phyloP scores from a whole-genome alignment of 2,113 vertebrate species.

The Eolophus roseicapilla region DNA sequence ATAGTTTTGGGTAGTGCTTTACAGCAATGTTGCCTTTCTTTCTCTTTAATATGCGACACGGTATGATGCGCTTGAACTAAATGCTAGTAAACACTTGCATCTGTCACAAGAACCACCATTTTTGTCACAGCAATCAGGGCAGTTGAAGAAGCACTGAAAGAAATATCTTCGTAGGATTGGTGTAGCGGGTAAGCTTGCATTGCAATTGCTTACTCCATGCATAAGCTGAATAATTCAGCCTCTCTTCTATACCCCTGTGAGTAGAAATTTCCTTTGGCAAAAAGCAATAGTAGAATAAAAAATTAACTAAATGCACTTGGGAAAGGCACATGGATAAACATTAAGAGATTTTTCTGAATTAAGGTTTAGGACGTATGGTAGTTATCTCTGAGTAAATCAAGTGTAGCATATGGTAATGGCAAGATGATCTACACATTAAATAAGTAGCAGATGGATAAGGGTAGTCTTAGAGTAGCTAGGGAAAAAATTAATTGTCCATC shows the following conservation, averaged over 20 bases:
- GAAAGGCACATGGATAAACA: neutral
- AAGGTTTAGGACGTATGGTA: neutral
- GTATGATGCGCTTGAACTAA: neutral
- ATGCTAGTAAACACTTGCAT: neutral
- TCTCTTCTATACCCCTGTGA: neutral
- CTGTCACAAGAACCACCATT: neutral
- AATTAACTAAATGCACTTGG: neutral
- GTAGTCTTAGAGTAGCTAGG: neutral
- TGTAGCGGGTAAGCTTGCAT: neutral
- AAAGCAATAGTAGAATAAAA: neutral
- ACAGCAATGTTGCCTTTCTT: neutral
- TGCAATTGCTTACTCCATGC: neutral
- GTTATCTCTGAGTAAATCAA: neutral
- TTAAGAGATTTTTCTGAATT: neutral
- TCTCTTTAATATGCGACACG: neutral
- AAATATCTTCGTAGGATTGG: neutral
- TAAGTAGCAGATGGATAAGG: neutral
- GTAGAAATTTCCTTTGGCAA: neutral
- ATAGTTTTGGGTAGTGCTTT: neutral
- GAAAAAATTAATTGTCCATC: neutral
- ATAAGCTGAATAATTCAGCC: neutral
- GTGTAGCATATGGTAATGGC: neutral
- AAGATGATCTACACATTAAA: neutral
- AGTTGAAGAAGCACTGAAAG: neutral
- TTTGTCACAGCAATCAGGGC: neutral